phyloP scores from a whole-genome alignment of 2,113 vertebrate genomes.

The Pelmatolapia mariae region DNA sequence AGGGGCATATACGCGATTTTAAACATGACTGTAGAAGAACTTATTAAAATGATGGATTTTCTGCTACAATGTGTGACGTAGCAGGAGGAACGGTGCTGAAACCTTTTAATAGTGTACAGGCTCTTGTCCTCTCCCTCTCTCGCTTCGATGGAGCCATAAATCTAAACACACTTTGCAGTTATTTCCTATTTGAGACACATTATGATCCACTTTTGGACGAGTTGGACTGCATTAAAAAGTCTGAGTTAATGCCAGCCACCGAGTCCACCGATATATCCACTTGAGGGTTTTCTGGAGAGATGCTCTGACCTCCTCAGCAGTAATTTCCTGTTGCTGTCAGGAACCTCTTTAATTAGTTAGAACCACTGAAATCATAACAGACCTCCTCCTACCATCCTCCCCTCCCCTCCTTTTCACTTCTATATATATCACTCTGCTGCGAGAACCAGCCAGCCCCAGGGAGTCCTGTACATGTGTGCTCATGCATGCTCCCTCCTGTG shows the following conservation, averaged over 20 bases:
- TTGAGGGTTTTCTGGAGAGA: not conserved
- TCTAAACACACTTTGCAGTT: not conserved
- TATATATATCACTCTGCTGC: conserved; percentile 46
- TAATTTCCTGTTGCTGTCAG: conserved; percentile 39
- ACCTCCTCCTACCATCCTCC: not conserved
- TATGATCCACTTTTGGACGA: not conserved
- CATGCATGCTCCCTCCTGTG: not conserved
- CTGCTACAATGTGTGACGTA: not conserved
- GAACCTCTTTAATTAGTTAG: conserved; percentile 60
- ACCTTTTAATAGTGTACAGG: not conserved
- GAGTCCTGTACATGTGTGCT: conserved; percentile 32
- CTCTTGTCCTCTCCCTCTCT: not conserved
- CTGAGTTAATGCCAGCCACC: not conserved
- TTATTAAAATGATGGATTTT: not conserved
- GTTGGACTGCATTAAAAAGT: not conserved
- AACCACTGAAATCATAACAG: conserved; percentile 45
- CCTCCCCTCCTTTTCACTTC: not conserved
- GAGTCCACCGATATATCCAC: not conserved
- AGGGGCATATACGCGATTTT: not conserved
- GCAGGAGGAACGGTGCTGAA: not conserved
- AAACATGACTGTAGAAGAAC: not conserved
- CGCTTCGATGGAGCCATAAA: not conserved
- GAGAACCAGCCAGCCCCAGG: conserved; percentile 23
- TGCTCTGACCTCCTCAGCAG: conserved; percentile 15
- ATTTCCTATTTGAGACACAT: not conserved